phyloP scores from a whole-genome alignment of 2,888 invertebrate species.

The Megalurothrips usitatus region DNA sequence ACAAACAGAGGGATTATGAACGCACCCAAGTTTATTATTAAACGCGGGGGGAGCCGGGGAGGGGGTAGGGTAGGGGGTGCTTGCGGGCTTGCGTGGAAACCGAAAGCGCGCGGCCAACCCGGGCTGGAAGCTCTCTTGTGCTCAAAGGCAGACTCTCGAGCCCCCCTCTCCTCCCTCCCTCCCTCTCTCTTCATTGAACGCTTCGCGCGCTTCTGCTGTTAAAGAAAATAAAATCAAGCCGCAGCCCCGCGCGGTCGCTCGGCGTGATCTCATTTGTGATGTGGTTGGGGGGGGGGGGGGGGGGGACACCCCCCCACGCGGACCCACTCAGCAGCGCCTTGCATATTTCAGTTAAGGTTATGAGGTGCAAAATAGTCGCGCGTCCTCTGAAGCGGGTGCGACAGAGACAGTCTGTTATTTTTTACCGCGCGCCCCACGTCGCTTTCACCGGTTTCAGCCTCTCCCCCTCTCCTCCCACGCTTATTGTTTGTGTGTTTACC shows the following conservation, averaged over 20 bases:
- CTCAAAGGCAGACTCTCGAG: neutral
- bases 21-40: slow-evolving; percentile 25
- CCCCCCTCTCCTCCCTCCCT: neutral
- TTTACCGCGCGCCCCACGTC: neutral
- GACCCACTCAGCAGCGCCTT: neutral
- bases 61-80: neutral
- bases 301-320: too few relatives aligned
- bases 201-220: neutral
- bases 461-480: neutral
- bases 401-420: neutral
- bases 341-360: neutral
- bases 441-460: neutral
- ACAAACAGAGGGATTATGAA: slow-evolving; percentile 25
- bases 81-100: too few relatives aligned
- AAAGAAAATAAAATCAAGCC: neutral
- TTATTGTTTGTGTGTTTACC: slow-evolving; percentile 21
- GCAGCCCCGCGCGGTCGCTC: neutral
- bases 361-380: slow-evolving; percentile 10
- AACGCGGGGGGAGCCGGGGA: neutral
- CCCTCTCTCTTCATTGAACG: neutral
- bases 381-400: neutral
- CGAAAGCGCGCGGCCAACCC: too few relatives aligned
- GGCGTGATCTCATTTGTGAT: too few relatives aligned
- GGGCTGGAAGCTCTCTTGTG: neutral
- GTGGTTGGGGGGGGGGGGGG: too few relatives aligned